Evolutionary conservation across 2,113 vertebrate species (phyloP).

Genomic region (Oreochromis niloticus): DNA sequence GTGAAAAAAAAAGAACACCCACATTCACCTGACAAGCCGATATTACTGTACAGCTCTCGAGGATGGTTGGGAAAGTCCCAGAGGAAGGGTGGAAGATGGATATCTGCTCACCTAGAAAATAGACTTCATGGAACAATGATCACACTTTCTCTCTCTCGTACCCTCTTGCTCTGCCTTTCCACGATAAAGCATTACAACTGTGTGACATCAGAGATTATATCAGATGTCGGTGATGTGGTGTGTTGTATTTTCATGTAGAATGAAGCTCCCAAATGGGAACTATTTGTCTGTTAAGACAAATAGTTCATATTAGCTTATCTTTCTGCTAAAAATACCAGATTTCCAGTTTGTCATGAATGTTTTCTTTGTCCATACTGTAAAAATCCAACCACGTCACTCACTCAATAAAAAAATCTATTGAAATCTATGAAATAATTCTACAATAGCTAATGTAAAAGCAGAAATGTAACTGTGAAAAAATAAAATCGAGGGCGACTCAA

Average conservation of each 20-base stretch:
- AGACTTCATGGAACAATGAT: slow-evolving; percentile 53
- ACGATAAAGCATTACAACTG: slow-evolving; percentile 22
- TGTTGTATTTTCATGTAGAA: not conserved
- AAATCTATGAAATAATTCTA: not conserved
- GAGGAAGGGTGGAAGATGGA: slow-evolving; percentile 13
- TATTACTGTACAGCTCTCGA: not conserved
- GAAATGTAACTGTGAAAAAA: too few species aligned
- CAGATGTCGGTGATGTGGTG: not conserved
- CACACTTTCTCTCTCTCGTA: not conserved
- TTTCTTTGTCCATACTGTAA: not conserved
- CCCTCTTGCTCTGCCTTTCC: not conserved
- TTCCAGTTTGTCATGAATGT: not conserved
- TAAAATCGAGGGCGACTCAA: not conserved
- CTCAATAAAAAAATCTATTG: not conserved
- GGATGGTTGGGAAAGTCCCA: slow-evolving; percentile 11
- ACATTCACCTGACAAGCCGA: not conserved
- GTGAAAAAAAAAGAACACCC: not conserved
- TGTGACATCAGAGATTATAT: slow-evolving; percentile 17
- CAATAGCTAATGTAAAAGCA: not conserved
- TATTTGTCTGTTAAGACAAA: not conserved
- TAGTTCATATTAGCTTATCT: not conserved
- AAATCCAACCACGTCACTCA: not conserved
- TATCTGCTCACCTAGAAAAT: slow-evolving; percentile 57
- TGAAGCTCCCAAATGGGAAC: not conserved
- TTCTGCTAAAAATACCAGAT: not conserved